phyloP scores from a whole-genome alignment of 2,797 vertebrate genomes.

The Gymnocypris eckloni region DNA sequence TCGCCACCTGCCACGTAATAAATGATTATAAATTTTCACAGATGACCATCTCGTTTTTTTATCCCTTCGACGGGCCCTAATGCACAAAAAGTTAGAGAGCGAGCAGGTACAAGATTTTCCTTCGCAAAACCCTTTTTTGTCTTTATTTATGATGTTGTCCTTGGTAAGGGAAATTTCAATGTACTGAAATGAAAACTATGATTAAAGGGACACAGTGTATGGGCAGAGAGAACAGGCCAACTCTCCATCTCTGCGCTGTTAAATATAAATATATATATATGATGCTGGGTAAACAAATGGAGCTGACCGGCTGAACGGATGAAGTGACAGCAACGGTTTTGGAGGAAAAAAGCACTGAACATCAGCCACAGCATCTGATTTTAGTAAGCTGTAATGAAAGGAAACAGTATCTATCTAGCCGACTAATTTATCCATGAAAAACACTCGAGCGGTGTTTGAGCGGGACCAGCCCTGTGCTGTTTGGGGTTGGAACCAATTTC shows the following conservation, averaged over 20 bases:
- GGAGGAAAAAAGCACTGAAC: not conserved
- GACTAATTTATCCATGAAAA: slow-evolving; percentile 40
- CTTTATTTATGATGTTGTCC: slow-evolving; percentile 95
- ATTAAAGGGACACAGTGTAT: slow-evolving; percentile 89
- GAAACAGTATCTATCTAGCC: slow-evolving; percentile 35
- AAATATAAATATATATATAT: slow-evolving; percentile 78
- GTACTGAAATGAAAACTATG: slow-evolving; percentile 98
- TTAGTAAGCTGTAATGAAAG: slow-evolving; percentile 43
- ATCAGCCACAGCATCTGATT: slow-evolving; percentile 32
- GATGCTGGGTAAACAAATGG: slow-evolving; percentile 88
- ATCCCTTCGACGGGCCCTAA: slow-evolving; percentile 72
- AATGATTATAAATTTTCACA: slow-evolving; percentile 95
- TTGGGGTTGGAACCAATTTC: slow-evolving; percentile 49
- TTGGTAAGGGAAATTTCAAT: slow-evolving; percentile 95
- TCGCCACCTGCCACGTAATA: slow-evolving; percentile 82
- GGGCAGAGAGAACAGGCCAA: slow-evolving; percentile 79
- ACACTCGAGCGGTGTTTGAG: slow-evolving; percentile 10
- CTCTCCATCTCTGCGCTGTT: slow-evolving; percentile 79
- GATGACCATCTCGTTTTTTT: slow-evolving; percentile 88
- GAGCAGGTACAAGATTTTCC: slow-evolving; percentile 85
- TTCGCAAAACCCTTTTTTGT: slow-evolving; percentile 82
- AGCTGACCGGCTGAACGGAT: slow-evolving; percentile 74
- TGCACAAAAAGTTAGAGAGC: slow-evolving; percentile 89
- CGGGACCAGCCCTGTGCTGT: slow-evolving; percentile 24
- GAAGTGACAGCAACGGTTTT: slow-evolving; percentile 49